Evolutionary conservation across 2,888 invertebrate species (phyloP), one percentile per base, ranked within the genome.

Genomic region (Dendrolimus houi): DNA sequence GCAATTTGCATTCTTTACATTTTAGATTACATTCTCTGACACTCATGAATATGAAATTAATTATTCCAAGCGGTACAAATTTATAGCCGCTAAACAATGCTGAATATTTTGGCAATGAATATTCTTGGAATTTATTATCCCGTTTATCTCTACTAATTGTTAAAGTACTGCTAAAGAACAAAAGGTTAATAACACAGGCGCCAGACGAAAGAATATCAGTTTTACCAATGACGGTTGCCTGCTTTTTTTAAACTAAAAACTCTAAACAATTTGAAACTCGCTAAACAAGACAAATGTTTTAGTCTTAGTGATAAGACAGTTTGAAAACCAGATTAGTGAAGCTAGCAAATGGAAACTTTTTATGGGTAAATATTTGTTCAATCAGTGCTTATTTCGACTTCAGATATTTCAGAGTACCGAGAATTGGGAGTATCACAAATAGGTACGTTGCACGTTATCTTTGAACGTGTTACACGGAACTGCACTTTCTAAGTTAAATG

Each of bases 401-500:
- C 67, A 63, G 66, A 61, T 74, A 75, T 74, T 70, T 73, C 69
- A 64, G 71, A 77, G 77, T 80, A 81, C 81, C 71, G 69, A 68
- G 81, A 84, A 87, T 83, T 79, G 75, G 75, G 80, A 75, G 77
- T 79, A 79, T 74, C 70, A 75, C 74, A 79, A 83, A 81, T 77
- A 82, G 70, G 70, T 79, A 74, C 79, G 75, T 77, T 76, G 74
- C 70, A 76, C 68, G 71, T 85, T 86, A 87, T 87, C 85, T 85
- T 64, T 74, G 72, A 68, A 81, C 85, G 79, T 76, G 79, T 80
- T 85, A 89, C 90, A 89, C 82, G 87, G 79, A 86, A 87, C 85
- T 83, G 84, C 88, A 90, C 90, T 90, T 89, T 90, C 89, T 88
- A 88, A 83, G 73, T 82, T 80, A 88, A 89, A 90, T 88, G 81